Evolutionary conservation across 2,888 invertebrate genomes (phyloP).

Genomic region (Zhuqinia jingwanae): DNA sequence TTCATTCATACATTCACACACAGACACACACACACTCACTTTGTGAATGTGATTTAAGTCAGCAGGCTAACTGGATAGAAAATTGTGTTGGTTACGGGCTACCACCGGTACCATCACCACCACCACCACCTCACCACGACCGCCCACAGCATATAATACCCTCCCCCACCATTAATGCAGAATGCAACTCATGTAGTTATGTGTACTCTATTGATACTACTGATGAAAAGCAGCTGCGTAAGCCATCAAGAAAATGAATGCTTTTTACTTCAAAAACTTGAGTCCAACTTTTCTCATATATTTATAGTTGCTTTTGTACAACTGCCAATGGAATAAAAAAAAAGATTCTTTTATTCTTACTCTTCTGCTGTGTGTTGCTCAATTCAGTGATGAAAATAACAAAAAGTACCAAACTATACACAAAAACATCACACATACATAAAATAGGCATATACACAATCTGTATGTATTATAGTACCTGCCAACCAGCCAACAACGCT

Average conservation of each 20-base stretch:
- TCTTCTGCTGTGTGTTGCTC: not conserved
- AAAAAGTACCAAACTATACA: slow-evolving; percentile 36
- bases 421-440: too few species aligned
- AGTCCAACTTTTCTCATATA: slow-evolving; percentile 57
- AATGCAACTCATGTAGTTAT: slow-evolving; percentile 31
- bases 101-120: slow-evolving; percentile 13
- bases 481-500: too few species aligned
- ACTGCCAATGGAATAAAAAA: slow-evolving; percentile 20
- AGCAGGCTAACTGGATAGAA: slow-evolving; percentile 67
- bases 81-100: slow-evolving; percentile 62
- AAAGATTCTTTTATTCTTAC: slow-evolving; percentile 3
- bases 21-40: slow-evolving; percentile 3
- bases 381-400: slow-evolving; percentile 16
- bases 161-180: not conserved
- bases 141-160: too few species aligned
- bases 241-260: slow-evolving; percentile 71
- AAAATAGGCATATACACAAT: too few species aligned
- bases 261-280: slow-evolving; percentile 38
- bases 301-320: slow-evolving; percentile 34
- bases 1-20: slow-evolving; percentile 2
- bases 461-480: too few species aligned
- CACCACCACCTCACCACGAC: not conserved
- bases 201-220: not conserved
- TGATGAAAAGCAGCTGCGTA: slow-evolving; percentile 59
- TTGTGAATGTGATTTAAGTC: slow-evolving; percentile 31